Evolutionary conservation across 2,113 vertebrate genomes (phyloP), one percentile per base, ranked within the genome.

Genomic region (Pipra filicauda): DNA sequence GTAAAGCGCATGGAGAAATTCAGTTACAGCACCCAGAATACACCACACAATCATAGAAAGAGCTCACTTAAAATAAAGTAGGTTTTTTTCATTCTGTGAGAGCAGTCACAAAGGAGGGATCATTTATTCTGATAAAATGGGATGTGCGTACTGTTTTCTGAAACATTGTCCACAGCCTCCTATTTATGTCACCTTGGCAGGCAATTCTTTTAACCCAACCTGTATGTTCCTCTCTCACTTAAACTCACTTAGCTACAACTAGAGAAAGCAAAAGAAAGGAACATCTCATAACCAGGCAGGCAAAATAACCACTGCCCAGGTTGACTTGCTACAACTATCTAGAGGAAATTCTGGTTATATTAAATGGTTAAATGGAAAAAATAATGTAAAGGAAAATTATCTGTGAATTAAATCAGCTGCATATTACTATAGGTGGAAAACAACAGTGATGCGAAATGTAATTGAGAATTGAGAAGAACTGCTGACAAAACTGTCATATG

Each of bases 341-440:
- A 23, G 12, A 66, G 19, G 9, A 76, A 46, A 44, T 71, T 48
- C 46, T 27, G 2, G 3, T 37, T 59, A 8, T 51, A 1, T 21
- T 37, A 37, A 59, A 61, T 17, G 9, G 5, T 46, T 79, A n/a
- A 41, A 76, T 39, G 15, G 11, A 72, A 80, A 75, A n/a, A 84
- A 44, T 12, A 57, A 27, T 44, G 3, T 44, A 39, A 85, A 46
- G 0, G 0, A 61, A 83, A 71, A 62, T 49, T 28, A 16, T 24
- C 18, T 33, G 4, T 73, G 0, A 49, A 55, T n/a, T 10, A 55
- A 70, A 49, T 2, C 1, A 64, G 55, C n/a, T 1, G 0, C 5
- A 11, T 58, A 43, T 35, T 23, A 26, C 13, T 5, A 16, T 14
- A 49, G 8, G 8, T 30, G 8, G 12, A 74, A 74, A 65, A 35